Evolutionary conservation across 1,140 invertebrate genomes (phyloP).

Genomic region (Caenorhabditis inopinata): DNA sequence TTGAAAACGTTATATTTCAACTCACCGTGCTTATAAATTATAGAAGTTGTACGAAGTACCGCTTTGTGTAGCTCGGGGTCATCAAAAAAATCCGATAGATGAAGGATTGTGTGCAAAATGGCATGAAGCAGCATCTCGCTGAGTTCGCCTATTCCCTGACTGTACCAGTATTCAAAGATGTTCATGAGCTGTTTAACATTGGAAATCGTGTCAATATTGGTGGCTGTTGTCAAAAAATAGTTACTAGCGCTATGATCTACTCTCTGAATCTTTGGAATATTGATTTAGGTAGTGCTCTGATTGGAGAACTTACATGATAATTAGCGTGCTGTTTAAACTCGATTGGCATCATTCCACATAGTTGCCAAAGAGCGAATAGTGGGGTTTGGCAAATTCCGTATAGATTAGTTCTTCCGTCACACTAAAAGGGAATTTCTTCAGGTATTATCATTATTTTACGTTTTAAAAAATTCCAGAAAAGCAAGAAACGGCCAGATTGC

Average conservation of each 20-base stretch:
- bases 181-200: slow-evolving; percentile 16
- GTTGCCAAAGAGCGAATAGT: not conserved
- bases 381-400: slow-evolving; percentile 2
- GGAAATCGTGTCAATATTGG: not conserved
- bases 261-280: not conserved
- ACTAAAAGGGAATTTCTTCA: not conserved
- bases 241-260: slow-evolving; percentile 4
- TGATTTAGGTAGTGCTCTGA: too few relatives aligned
- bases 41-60: not conserved
- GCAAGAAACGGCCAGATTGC: too few relatives aligned
- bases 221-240: not conserved
- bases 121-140: not conserved
- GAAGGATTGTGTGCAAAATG: not conserved
- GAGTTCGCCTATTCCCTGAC: slow-evolving; percentile 2
- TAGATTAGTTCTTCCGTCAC: not conserved
- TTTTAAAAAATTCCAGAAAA: too few relatives aligned
- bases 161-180: slow-evolving; percentile 18
- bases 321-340: slow-evolving; percentile 5
- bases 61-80: not conserved
- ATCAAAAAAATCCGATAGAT: slow-evolving; percentile 9
- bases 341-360: slow-evolving; percentile 11
- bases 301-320: not conserved
- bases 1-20: too few relatives aligned
- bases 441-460: not conserved
- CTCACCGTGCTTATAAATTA: not conserved